These are phyloP conservation scores for Asarcornis scutulata DNA, from an alignment of 2,113 vertebrate species.

Conservation along the genomic window DNA sequence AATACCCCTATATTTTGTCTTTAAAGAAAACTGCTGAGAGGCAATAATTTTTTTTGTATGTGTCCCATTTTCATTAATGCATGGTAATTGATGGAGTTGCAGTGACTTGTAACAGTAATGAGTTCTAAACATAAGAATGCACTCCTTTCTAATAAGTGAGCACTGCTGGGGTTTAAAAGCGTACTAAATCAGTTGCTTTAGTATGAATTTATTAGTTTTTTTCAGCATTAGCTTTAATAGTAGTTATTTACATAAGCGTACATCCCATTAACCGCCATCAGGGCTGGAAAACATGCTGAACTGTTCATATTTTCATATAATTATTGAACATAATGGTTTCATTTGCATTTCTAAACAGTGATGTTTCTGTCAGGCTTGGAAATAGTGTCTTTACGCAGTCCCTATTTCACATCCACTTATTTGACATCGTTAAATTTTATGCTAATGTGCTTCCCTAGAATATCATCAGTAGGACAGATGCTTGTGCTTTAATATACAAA, in stretches of 20 bases:
- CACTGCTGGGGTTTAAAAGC: conserved; percentile 87
- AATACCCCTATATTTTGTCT: conserved; percentile 83
- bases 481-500: conserved; percentile 86
- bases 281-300: conserved; percentile 90
- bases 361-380: conserved; percentile 86
- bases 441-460: conserved; percentile 85
- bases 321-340: conserved; percentile 90
- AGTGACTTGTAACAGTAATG: conserved; percentile 86
- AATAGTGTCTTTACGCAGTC: conserved; percentile 84
- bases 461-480: conserved; percentile 88
- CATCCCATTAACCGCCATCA: conserved; percentile 88
- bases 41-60: conserved; percentile 83
- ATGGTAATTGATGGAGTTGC: conserved; percentile 86
- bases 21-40: conserved; percentile 86
- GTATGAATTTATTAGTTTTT: conserved; percentile 89
- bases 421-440: conserved; percentile 89
- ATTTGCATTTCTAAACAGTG: conserved; percentile 90
- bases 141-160: conserved; percentile 88
- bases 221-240: conserved; percentile 90
- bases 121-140: conserved; percentile 87
- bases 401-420: conserved; percentile 87
- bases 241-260: conserved; percentile 90
- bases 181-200: conserved; percentile 89
- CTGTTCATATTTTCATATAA: conserved; percentile 91
- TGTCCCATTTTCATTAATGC: conserved; percentile 87